A percentile compares a stretch with the other conserved stretches of the same genome.
phyloP scores from a whole-genome alignment of 1,140 invertebrate genomes.

The Drosophila lacteicornis region DNA sequence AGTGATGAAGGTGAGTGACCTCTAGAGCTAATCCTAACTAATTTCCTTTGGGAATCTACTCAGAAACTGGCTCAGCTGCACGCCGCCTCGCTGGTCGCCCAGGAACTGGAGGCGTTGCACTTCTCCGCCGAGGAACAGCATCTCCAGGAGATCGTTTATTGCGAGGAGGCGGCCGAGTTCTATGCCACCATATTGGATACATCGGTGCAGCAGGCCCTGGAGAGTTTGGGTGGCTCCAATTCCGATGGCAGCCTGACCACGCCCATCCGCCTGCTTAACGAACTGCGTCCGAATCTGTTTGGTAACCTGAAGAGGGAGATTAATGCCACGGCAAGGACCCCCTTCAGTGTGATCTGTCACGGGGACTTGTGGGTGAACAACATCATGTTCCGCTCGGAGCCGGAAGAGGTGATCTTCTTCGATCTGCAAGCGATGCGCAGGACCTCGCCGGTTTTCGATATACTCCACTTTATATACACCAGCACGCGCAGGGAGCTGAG shows the following conservation, averaged over 20 bases:
- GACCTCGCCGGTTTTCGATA: conserved; percentile 86
- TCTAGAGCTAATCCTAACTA: background rate
- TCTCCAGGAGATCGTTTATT: conserved; percentile 79
- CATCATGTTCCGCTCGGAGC: conserved; percentile 80
- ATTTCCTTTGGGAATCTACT: conserved; percentile 3
- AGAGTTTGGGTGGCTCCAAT: conserved; percentile 71
- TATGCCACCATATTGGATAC: conserved; percentile 73
- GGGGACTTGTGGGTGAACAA: conserved; percentile 85
- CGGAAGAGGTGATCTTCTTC: conserved; percentile 85
- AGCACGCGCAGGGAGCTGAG: conserved; percentile 75
- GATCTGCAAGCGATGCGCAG: conserved; percentile 86
- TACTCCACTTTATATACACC: conserved; percentile 82
- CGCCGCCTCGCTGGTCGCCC: conserved; percentile 74
- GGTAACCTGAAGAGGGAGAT: conserved; percentile 63
- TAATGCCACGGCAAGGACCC: conserved; percentile 43
- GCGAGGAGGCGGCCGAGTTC: conserved; percentile 72
- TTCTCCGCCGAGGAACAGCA: conserved; percentile 48
- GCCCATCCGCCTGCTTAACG: conserved; percentile 67
- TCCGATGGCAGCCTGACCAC: conserved; percentile 63
- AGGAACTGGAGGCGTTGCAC: conserved; percentile 54
- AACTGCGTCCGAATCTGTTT: conserved; percentile 62
- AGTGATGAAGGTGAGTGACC: conserved; percentile 75
- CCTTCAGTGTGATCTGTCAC: conserved; percentile 82
- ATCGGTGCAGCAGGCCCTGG: conserved; percentile 75
- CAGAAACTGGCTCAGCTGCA: conserved; percentile 81